Evolutionary conservation across 2,888 invertebrate species (phyloP), one percentile per base, ranked within the genome.

Genomic region (Sylvicola fuscatus): DNA sequence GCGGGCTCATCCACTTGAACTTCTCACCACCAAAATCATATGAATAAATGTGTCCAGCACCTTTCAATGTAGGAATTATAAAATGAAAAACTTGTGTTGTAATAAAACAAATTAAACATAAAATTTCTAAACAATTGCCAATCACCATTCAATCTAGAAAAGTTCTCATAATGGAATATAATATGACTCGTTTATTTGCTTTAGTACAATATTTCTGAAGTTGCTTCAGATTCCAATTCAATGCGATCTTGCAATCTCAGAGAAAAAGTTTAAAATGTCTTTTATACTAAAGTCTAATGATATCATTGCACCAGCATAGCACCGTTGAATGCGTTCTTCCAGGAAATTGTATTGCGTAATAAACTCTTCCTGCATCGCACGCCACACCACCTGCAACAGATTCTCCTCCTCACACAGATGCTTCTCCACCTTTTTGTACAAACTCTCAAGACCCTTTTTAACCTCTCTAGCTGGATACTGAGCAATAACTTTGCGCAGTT

Each of bases 281-380:
- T 87, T 75, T 46, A 97, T 93, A 37, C 84, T 79, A 56, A 98
- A 95, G 56, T 97, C 95, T 46, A 98, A 65, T 38, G 76, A 70
- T 43, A 97, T 82, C 65, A 86, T 87, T 32, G 93, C 83, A 43
- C 87, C 93, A 11, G 93, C 90, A 66, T 97, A 97, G 61, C 95
- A 97, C 46, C 87, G 75, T 49, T 83, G 83, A 51, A 97, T 87
- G 45, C 92, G 70, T 46, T 83, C 82, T 61, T 93, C 89, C 46
- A 95, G 74, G 47, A 80, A 73, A 56, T 84, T 87, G 60, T 95
- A 90, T 58, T 97, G 97, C 46, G 82, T 78, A 47, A 98, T 83
- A 61, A 98, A 97, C 65, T 97, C 95, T 57, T 95, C 90, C 65
- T 97, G 95, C 95, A 98, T 95, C 47, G 92, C 87, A 53, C 90